A percentile compares a stretch with the other conserved stretches of the same genome.
phyloP scores from a whole-genome alignment of 2,113 vertebrate species.

The Trinectes maculatus region DNA sequence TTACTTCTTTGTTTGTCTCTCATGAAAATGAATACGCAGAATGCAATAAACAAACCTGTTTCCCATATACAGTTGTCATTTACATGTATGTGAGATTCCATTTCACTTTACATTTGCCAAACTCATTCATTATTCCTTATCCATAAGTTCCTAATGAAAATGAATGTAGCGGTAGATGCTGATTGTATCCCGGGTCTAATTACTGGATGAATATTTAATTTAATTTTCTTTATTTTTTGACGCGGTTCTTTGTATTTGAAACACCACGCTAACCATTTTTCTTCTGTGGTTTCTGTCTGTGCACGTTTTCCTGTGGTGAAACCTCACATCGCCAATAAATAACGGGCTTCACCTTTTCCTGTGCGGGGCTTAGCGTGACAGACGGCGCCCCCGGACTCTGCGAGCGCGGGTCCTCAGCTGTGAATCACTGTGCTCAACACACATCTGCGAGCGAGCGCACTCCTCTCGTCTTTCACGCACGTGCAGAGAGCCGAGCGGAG shows the following conservation, averaged over 20 bases:
- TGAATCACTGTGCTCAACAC: conserved; percentile 75
- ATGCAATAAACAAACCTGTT: too few relatives aligned
- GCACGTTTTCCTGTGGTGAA: conserved; percentile 65
- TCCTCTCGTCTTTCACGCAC: conserved; percentile 67
- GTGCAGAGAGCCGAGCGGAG: conserved; percentile 73
- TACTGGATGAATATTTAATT: too few relatives aligned
- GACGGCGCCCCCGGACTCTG: conserved; percentile 69
- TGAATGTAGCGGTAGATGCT: too few relatives aligned
- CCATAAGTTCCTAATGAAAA: too few relatives aligned
- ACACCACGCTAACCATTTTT: conserved; percentile 47
- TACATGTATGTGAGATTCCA: neutral
- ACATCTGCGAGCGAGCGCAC: conserved; percentile 19
- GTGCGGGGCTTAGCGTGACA: conserved; percentile 65
- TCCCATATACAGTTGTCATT: too few relatives aligned
- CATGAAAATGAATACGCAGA: too few relatives aligned
- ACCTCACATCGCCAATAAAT: conserved; percentile 72
- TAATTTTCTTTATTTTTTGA: conserved; percentile 42
- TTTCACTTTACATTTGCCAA: neutral
- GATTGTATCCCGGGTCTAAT: too few relatives aligned
- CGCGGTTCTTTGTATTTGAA: conserved; percentile 47
- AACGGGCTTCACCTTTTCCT: conserved; percentile 69
- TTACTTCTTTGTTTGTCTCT: too few relatives aligned
- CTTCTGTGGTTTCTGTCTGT: conserved; percentile 60
- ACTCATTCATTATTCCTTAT: conserved; percentile 36
- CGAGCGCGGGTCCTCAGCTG: conserved; percentile 71